These are phyloP conservation scores for Clarias laeviceps DNA, from an alignment of 2,797 vertebrate species.

Conservation along the genomic window DNA sequence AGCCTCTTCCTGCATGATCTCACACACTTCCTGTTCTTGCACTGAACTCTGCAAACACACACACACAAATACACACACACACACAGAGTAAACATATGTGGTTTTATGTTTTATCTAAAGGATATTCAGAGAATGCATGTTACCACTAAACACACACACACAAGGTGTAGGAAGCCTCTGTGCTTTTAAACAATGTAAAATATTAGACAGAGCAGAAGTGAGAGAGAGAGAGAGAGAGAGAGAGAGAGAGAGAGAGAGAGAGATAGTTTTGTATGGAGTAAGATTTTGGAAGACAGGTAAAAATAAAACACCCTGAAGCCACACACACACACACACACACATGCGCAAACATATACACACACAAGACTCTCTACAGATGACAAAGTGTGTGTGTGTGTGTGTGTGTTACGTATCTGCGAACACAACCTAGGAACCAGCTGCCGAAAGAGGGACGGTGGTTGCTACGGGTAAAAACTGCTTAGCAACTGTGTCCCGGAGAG, in stretches of 20 bases:
- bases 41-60: conserved; percentile 69
- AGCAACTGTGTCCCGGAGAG: conserved; percentile 75
- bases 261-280: neutral
- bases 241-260: neutral
- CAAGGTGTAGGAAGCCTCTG: neutral
- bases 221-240: neutral
- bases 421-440: conserved; percentile 39
- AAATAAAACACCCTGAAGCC: neutral
- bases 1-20: conserved; percentile 82
- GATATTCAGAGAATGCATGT: neutral
- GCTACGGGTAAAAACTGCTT: conserved; percentile 80
- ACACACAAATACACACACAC: conserved; percentile 38
- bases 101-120: neutral
- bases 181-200: neutral
- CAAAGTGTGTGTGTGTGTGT: neutral
- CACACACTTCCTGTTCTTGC: conserved; percentile 77
- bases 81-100: neutral
- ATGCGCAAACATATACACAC: neutral
- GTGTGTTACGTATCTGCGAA: neutral
- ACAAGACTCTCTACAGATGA: neutral
- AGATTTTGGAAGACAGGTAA: neutral
- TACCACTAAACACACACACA: neutral
- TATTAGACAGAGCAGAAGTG: neutral
- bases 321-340: neutral
- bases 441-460: conserved; percentile 68